Percentiles rank a stretch among this genome's conserved stretches.
phyloP scores from a whole-genome alignment of 2,113 vertebrate genomes.

The Telmatochromis sp. region DNA sequence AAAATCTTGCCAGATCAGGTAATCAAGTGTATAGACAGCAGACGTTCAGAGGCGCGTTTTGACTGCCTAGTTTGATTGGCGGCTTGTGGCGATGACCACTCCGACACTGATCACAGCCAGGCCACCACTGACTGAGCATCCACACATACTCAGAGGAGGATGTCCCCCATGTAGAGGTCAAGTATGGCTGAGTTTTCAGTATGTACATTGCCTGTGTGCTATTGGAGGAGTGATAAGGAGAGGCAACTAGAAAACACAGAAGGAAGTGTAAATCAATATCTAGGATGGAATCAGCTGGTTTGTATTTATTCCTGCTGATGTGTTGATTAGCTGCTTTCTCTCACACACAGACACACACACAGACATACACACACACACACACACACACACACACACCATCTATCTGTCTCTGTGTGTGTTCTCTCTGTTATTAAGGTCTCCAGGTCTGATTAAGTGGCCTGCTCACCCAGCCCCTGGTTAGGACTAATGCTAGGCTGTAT shows the following conservation, averaged over 20 bases:
- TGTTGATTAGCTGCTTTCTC: conserved; percentile 53
- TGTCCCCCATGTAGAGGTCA: conserved; percentile 35
- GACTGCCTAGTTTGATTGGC: conserved; percentile 43
- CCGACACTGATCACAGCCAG: conserved; percentile 32
- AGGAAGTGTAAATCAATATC: conserved; percentile 49
- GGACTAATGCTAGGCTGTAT: conserved; percentile 58
- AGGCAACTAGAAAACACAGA: neutral
- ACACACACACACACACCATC: neutral
- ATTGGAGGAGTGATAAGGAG: neutral
- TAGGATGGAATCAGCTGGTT: conserved; percentile 31
- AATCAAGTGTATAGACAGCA: conserved; percentile 29
- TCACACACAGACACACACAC: neutral
- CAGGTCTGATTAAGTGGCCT: conserved; percentile 63
- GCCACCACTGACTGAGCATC: conserved; percentile 12
- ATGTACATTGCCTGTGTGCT: conserved; percentile 23
- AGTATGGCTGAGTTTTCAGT: conserved; percentile 15
- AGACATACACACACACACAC: accelerated
- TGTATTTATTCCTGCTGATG: conserved; percentile 58
- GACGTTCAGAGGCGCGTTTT: conserved; percentile 13
- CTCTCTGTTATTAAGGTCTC: conserved; percentile 33
- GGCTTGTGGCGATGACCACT: conserved; percentile 44
- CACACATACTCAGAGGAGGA: neutral
- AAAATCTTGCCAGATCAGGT: conserved; percentile 12
- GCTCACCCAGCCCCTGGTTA: conserved; percentile 53
- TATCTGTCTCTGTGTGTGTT: conserved; percentile 1